phyloP scores from a whole-genome alignment of 2,888 invertebrate genomes.

The Napeogenes sylphis region DNA sequence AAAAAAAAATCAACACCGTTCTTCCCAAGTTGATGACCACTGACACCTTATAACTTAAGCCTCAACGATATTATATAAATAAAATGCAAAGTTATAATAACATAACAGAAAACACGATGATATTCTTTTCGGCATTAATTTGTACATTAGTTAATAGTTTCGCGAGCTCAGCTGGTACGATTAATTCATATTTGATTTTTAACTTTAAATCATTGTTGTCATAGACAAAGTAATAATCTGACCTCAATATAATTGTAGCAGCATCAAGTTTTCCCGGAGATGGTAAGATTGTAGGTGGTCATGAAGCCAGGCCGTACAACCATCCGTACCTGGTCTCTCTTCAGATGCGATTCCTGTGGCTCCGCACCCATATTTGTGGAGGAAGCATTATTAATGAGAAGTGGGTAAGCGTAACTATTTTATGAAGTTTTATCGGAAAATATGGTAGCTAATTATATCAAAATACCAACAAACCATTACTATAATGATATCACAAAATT shows the following conservation, averaged over 20 bases:
- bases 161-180: conserved; percentile 14
- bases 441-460: background rate
- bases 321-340: conserved; percentile 70
- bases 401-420: conserved; percentile 51
- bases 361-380: conserved; percentile 60
- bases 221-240: conserved; percentile 17
- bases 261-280: conserved; percentile 19
- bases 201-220: conserved; percentile 29
- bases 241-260: conserved; percentile 26
- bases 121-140: conserved; percentile 11
- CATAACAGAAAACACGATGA: background rate
- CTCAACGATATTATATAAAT: background rate
- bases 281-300: conserved; percentile 59
- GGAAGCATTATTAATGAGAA: conserved; percentile 61
- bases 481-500: too few species aligned
- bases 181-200: conserved; percentile 43
- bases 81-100: background rate
- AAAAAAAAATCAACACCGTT: background rate
- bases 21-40: background rate
- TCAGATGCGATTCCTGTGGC: conserved; percentile 59
- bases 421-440: background rate
- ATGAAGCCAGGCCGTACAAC: conserved; percentile 57
- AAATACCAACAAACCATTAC: too few species aligned
- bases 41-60: background rate
- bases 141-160: conserved; percentile 25